These are phyloP conservation scores for Octopus bimaculoides DNA, from an alignment of 1,140 invertebrate genomes.

Conservation along the genomic window DNA sequence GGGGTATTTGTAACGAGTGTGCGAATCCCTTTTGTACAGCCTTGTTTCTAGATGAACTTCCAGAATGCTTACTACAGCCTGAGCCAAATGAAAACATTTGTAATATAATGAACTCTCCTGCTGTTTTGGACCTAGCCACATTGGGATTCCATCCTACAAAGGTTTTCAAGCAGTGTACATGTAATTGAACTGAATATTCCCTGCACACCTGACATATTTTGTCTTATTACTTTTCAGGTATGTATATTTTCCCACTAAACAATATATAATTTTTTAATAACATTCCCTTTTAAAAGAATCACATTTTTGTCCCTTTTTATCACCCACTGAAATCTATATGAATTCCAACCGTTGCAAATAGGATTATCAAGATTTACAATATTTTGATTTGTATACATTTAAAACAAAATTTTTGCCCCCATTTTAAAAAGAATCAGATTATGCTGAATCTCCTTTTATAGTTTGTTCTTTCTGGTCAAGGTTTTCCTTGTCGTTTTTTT, in stretches of 20 bases:
- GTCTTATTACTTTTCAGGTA: slow-evolving; percentile 8
- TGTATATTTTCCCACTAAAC: slow-evolving; percentile 10
- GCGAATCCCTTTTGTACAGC: neutral
- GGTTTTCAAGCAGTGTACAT: slow-evolving; percentile 5
- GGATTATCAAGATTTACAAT: too few species aligned
- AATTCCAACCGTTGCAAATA: too few species aligned
- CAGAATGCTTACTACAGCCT: neutral
- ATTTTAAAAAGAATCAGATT: too few species aligned
- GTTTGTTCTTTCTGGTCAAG: too few species aligned
- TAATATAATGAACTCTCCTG: neutral
- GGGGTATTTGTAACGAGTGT: neutral
- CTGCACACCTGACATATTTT: neutral
- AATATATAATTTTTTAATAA: too few species aligned
- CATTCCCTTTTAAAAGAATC: too few species aligned
- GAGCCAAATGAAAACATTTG: neutral
- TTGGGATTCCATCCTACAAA: neutral
- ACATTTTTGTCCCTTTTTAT: too few species aligned
- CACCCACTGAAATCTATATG: too few species aligned
- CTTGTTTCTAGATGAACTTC: neutral
- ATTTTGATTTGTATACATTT: too few species aligned
- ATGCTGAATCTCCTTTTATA: too few species aligned
- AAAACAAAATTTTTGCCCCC: too few species aligned
- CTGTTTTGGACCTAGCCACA: neutral
- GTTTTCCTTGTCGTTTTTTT: too few species aligned
- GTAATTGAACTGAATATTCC: neutral